Base-by-base conservation (phyloP, 2,888 invertebrate species). In the Melanchra persicariae region DNA sequence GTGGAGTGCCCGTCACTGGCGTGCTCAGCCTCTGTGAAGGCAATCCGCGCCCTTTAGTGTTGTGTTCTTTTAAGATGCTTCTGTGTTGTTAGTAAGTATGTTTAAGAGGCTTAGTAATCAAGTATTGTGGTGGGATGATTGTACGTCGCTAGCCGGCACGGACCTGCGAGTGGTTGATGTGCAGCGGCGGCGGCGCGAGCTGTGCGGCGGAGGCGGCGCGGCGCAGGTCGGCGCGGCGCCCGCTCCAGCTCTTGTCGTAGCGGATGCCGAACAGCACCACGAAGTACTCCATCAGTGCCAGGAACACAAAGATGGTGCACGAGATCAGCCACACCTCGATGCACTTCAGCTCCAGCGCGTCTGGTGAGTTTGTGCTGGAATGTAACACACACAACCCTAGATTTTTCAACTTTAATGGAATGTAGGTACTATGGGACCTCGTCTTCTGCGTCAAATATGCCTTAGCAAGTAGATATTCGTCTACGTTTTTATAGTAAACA, bases 281-380 rank as follows among this genome's bases (percentile, higher is more conserved):
- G 87, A 97, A 97, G 90, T 97, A 97, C 89, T 97, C 97, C 87
- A 97, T 93, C 64, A 97, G 91, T 1, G 97, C 97, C 83, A 97
- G 93, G 91, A 97, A 97, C 79, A 97, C 97, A 91, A 97, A 97
- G 85, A 97, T 91, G 57, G 97, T 97, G 93, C 97, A 97, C 55
- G 97, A 97, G 89, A 97, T 97, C 88, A 97, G 93, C 97, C 97
- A 97, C 81, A 97, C 97, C 88, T 97, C 97, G 83, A 97, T 97
- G 89, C 97, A 97, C 87, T 97, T 97, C 72, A 97, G 90, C 89
- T 97, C 97, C 67, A 97, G 91, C 4, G 97, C 97, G 85, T 97
- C 97, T 37, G 97, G 97, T 37, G 97, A 97, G 90, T 97, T 97
- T 90, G 97, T 97, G 89, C 97, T 97, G 93, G 1, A 91, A 92